A percentile compares a stretch with the other conserved stretches of the same genome.
phyloP scores from a whole-genome alignment of 2,888 invertebrate genomes.

The Patella pellucida region DNA sequence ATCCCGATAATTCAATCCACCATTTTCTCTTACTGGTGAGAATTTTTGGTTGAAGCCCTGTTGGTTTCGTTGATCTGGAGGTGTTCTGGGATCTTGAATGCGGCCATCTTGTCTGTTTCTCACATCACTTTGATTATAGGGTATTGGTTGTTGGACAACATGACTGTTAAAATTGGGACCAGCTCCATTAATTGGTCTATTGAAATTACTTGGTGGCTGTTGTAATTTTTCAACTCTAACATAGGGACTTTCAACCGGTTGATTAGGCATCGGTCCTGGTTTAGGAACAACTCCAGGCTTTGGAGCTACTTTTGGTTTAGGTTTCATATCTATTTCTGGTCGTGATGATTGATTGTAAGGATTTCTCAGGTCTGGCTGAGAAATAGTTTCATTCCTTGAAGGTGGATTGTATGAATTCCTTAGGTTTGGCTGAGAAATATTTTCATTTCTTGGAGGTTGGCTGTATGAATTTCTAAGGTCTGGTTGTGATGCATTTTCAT shows the following conservation, averaged over 20 bases:
- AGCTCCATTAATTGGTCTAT: neutral
- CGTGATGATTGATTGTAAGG: conserved; percentile 58
- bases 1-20: conserved; percentile 66
- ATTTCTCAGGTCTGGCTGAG: conserved; percentile 52
- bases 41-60: conserved; percentile 27
- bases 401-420: too few relatives aligned
- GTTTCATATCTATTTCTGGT: conserved; percentile 41
- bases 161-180: neutral
- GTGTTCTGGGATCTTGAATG: conserved; percentile 10
- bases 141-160: neutral
- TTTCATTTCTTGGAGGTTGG: conserved; percentile 32
- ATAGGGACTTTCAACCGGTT: conserved; percentile 51
- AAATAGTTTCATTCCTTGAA: neutral
- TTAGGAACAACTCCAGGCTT: conserved; percentile 51
- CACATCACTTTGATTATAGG: neutral
- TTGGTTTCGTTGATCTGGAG: conserved; percentile 9
- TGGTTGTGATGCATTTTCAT: conserved; percentile 60
- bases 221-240: neutral
- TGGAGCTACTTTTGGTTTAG: conserved; percentile 43
- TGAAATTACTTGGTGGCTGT: neutral
- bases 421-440: too few relatives aligned
- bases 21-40: conserved; percentile 69
- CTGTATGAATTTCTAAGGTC: conserved; percentile 60
- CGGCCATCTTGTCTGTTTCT: conserved; percentile 1
- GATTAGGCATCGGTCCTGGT: conserved; percentile 47